phyloP scores from a whole-genome alignment of 2,888 invertebrate species.

The Sclerodermus sp. region DNA sequence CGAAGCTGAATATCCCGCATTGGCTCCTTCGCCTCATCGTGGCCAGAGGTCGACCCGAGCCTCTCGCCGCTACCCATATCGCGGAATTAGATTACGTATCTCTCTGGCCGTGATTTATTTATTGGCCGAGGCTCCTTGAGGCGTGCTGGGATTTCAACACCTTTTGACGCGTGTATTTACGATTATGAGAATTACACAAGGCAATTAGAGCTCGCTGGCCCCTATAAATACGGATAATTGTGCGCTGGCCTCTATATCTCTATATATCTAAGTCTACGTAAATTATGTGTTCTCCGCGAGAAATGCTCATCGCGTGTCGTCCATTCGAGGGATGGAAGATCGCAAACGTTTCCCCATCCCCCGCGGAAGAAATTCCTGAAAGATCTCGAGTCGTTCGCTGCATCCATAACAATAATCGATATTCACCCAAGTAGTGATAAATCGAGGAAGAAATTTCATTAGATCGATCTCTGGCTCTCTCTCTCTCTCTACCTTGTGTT shows the following conservation, averaged over 20 bases:
- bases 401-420: no score
- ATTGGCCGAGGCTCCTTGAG: slow-evolving; percentile 37
- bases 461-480: no score
- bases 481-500: no score
- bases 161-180: slow-evolving; percentile 48
- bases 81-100: slow-evolving; percentile 48
- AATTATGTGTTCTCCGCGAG: slow-evolving; percentile 25
- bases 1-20: no score
- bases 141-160: slow-evolving; percentile 44
- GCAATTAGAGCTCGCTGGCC: slow-evolving; percentile 41
- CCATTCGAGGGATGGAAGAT: no score
- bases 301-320: background rate
- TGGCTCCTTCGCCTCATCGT: slow-evolving; percentile 2
- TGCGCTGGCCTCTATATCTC: slow-evolving; percentile 12
- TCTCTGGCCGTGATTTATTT: slow-evolving; percentile 47
- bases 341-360: no score
- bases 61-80: slow-evolving; percentile 34
- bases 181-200: slow-evolving; percentile 49
- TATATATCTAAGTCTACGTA: slow-evolving; percentile 16
- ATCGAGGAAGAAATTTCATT: no score
- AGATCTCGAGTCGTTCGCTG: no score
- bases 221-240: slow-evolving; percentile 43
- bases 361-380: no score
- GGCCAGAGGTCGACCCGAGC: slow-evolving; percentile 12
- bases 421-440: no score